phyloP scores from a whole-genome alignment of 2,888 invertebrate genomes.

The Sphaeridia pumilis region DNA sequence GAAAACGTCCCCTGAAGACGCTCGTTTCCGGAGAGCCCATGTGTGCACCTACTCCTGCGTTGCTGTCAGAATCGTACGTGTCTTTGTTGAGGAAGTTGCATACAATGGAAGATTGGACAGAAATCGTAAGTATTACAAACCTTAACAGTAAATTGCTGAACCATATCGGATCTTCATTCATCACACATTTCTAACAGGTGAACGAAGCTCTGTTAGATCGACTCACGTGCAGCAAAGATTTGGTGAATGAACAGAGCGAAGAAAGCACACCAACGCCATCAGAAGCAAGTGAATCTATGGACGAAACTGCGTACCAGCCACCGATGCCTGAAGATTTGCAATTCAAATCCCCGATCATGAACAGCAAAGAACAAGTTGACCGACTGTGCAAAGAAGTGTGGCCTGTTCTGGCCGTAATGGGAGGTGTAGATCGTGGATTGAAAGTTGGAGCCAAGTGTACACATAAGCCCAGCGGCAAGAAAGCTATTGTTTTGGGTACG shows the following conservation, averaged over 20 bases:
- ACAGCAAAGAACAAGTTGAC: constrained; percentile 36
- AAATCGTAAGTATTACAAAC: constrained; percentile 42
- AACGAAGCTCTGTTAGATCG: constrained; percentile 42
- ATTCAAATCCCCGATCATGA: not conserved
- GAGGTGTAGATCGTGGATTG: constrained; percentile 50
- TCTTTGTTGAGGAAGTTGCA: constrained; percentile 46
- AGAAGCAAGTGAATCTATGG: not conserved
- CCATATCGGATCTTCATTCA: too few species aligned
- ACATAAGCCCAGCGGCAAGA: constrained; percentile 45
- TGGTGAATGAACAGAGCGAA: constrained; percentile 35
- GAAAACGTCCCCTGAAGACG: constrained; percentile 43
- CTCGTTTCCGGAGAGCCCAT: constrained; percentile 51
- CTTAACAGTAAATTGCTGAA: too few species aligned
- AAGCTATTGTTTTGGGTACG: constrained; percentile 47
- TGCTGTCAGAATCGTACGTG: constrained; percentile 48
- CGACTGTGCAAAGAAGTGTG: constrained; percentile 46
- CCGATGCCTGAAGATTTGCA: not conserved
- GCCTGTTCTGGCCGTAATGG: constrained; percentile 50
- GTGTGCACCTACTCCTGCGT: constrained; percentile 48
- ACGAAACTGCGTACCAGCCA: too few species aligned
- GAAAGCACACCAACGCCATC: constrained; percentile 28
- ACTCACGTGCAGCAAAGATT: constrained; percentile 40
- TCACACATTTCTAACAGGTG: too few species aligned
- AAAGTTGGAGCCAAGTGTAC: constrained; percentile 49
- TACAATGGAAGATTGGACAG: constrained; percentile 45